Evolutionary conservation across 2,113 vertebrate species (phyloP), one percentile per base, ranked within the genome.

Genomic region (Loxodonta africana): DNA sequence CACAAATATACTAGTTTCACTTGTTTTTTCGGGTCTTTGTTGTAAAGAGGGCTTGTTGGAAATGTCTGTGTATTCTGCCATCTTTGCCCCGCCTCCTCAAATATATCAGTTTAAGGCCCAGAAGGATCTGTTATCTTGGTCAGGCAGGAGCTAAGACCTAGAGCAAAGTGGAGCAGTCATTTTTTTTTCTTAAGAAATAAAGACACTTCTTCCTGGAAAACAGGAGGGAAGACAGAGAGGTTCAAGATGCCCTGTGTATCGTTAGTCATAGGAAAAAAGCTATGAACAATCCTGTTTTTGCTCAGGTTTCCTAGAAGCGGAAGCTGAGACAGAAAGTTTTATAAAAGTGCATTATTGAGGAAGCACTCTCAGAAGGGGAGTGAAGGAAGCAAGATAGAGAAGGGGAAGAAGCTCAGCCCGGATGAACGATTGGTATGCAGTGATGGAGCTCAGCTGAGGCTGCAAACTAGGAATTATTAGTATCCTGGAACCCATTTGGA

Each of bases 71-170:
- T 37, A 37, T 37, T 37, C 37, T 37, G 37, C 37, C 37, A 37
- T 37, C 37, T 37, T 37, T 37, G n/a, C 37, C 37, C 37, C 37
- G 37, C 37, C 37, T 37, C 37, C 37, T 37, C 37, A 37, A 37
- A 37, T 37, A 82, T 94, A 81, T 90, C 10, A 53, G 41, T 88
- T 60, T 92, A 93, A 92, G 44, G 26, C 15, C 2, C 7, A 62
- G 46, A 92, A 92, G 8, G 60, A 69, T 83, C 88, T 97, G 53
- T 87, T 84, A 60, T 92, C 71, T 95, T 44, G 73, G 65, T 82
- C 8, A 33, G n/a, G 26, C 81, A 25, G 86, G 80, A 71, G 12
- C 26, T 76, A 71, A 90, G 93, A 91, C 90, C 28, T 28, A 85
- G 86, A 88, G 25, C 71, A 95, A 96, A 95, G 71, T 62, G 28